Evolutionary conservation across 1,140 invertebrate species (phyloP), one percentile per base, ranked within the genome.

Genomic region (Parapsyche elsis): DNA sequence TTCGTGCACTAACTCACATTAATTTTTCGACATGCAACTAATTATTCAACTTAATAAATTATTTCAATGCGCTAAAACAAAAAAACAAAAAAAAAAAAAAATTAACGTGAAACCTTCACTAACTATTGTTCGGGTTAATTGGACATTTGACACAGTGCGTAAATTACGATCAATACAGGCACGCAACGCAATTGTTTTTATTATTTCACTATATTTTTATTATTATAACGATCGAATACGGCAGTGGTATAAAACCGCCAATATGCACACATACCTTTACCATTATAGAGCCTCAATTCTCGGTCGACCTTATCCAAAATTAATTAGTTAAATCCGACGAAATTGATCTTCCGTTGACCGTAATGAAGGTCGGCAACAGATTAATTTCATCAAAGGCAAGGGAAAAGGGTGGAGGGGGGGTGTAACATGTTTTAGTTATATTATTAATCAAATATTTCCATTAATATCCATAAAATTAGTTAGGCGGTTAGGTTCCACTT

Each of bases 341-440:
- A 73, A 73, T 73, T 73, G 71, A 73, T 73, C 71, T 73, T 73
- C 46, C 71, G 46, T 16, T 53, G 71, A 73, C 71, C 38, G 71
- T 73, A 53, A 73, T 73, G 71, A 53, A 53, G 71, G 71, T 73
- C 44, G 14, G 46, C 44, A 73, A 73, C 71, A 46, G 38, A 73
- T 73, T 73, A 73, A 73, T 73, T 73, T 53, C 71, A 73, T 73
- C 46, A 73, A 67, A 67, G 64, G 64, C 19, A 10, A 21, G 2
- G 49, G 24, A n/a, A n/a, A n/a, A n/a, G n/a, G n/a, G n/a, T n/a
- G 24, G 24, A 21, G 9, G 64, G 16, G 21, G 64, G 16, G 5
- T 1, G 10, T 9, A 73, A 19, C 71, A 73, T 53, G 71, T 45
- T 73, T 73, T 73, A 73, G 71, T 38, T 73, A 38, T 7, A 38